A percentile compares a stretch with the other conserved stretches of the same genome.
These are phyloP conservation scores for Lissonota sp. DNA, from an alignment of 2,888 invertebrate species.

Conservation along the genomic window DNA sequence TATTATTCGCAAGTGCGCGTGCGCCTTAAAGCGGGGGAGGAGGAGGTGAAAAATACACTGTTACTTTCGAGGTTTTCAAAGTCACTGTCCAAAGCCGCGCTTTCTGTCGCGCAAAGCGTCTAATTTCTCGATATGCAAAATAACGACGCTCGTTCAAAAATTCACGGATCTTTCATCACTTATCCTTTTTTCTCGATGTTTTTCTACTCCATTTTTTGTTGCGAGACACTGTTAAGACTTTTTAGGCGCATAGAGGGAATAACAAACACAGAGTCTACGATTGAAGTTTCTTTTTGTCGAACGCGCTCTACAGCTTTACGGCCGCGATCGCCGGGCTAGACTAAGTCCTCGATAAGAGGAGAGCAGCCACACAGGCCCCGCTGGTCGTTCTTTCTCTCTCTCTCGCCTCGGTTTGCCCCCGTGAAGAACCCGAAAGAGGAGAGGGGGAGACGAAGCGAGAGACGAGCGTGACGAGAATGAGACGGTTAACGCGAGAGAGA, in stretches of 20 bases:
- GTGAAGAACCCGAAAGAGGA: conserved; percentile 55
- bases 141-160: no score
- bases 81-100: conserved; percentile 1
- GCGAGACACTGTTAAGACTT: not conserved
- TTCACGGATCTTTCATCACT: not conserved
- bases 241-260: not conserved
- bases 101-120: not conserved
- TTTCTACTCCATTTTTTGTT: not conserved
- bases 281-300: not conserved
- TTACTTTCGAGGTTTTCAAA: no score
- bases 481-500: conserved; percentile 29
- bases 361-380: conserved; percentile 51
- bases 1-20: conserved; percentile 42
- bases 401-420: conserved; percentile 53
- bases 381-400: conserved; percentile 35
- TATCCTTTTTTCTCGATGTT: not conserved
- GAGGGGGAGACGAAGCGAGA: conserved; percentile 53
- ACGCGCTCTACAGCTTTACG: conserved; percentile 61
- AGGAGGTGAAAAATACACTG: no score
- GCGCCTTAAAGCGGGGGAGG: not conserved
- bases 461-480: conserved; percentile 56
- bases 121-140: not conserved
- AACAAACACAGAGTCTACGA: not conserved
- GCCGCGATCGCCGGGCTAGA: conserved; percentile 68
- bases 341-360: conserved; percentile 69